These are phyloP conservation scores for Dione juno DNA, from an alignment of 2,888 invertebrate genomes.

Conservation along the genomic window DNA sequence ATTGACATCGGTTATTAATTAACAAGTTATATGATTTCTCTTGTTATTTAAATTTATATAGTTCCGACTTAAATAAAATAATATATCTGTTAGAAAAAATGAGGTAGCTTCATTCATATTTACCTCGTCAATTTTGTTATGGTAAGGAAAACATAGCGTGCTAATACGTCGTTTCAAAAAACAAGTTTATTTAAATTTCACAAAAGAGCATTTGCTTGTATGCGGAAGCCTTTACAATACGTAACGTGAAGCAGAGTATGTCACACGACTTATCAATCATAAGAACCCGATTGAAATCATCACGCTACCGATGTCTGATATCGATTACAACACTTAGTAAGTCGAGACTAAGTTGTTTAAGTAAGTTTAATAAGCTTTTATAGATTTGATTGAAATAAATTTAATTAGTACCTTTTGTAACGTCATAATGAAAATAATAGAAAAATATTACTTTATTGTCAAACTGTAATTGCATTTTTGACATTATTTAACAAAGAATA, in stretches of 20 bases:
- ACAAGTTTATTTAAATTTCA: background rate
- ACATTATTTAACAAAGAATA: too few relatives aligned
- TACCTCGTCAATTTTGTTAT: background rate
- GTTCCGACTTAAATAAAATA: too few relatives aligned
- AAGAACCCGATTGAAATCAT: slow-evolving; percentile 52
- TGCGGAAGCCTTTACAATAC: slow-evolving; percentile 41
- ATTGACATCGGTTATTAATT: background rate
- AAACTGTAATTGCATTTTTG: background rate
- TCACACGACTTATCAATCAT: slow-evolving; percentile 72
- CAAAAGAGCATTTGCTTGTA: slow-evolving; percentile 28
- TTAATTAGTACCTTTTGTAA: background rate
- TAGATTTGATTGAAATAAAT: background rate
- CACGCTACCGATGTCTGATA: slow-evolving; percentile 49
- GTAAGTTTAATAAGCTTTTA: background rate
- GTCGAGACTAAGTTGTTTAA: slow-evolving; percentile 37
- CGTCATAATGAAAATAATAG: background rate
- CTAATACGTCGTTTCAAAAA: background rate
- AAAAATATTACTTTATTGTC: background rate
- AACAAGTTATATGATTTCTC: background rate
- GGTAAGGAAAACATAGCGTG: background rate
- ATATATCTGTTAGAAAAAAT: background rate
- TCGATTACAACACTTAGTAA: slow-evolving; percentile 49
- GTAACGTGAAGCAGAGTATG: slow-evolving; percentile 67
- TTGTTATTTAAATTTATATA: too few relatives aligned
- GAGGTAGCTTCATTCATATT: background rate